Percentiles rank a stretch among this genome's conserved stretches.
Conservation (phyloP, 2,797 vertebrate species). For the Onychomys torridus region DNA sequence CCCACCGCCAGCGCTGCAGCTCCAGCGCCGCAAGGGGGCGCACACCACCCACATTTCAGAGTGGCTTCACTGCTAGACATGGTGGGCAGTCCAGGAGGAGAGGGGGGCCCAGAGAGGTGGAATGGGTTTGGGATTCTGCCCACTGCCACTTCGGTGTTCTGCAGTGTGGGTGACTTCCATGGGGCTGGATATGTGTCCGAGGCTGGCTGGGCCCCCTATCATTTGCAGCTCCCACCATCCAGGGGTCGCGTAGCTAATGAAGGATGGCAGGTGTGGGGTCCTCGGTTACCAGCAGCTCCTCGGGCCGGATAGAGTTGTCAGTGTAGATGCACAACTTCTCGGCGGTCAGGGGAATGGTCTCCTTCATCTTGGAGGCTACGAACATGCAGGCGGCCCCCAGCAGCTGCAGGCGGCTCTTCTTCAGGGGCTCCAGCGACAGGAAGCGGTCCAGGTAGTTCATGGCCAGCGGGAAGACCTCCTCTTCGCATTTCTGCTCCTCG, state of each 20-base stretch:
- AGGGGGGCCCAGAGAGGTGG: neutral
- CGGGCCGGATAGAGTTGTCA: conserved; percentile 96
- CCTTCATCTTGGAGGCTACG: conserved; percentile 99
- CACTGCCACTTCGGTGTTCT: neutral
- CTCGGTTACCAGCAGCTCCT: conserved; percentile 95
- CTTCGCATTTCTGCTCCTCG: conserved; percentile 99
- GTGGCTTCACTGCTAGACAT: neutral
- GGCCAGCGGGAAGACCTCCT: conserved; percentile 98
- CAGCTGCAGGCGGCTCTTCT: conserved; percentile 96
- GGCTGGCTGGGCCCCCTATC: neutral
- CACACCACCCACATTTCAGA: conserved; percentile 64
- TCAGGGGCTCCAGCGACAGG: conserved; percentile 95
- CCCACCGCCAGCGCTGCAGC: neutral
- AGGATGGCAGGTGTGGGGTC: conserved; percentile 49
- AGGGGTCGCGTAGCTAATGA: neutral
- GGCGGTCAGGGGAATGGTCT: conserved; percentile 97
- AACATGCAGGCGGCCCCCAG: conserved; percentile 99
- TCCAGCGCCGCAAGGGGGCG: conserved; percentile 78
- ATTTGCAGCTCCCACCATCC: neutral
- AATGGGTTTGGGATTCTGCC: neutral
- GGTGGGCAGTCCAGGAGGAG: neutral
- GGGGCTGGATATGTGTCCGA: neutral
- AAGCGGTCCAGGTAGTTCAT: conserved; percentile 99
- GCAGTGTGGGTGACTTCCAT: neutral
- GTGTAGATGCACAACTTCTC: conserved; percentile 99